Percentiles rank a stretch among this genome's conserved stretches.
phyloP scores from a whole-genome alignment of 2,797 vertebrate genomes.

The Eptatretus atami region DNA sequence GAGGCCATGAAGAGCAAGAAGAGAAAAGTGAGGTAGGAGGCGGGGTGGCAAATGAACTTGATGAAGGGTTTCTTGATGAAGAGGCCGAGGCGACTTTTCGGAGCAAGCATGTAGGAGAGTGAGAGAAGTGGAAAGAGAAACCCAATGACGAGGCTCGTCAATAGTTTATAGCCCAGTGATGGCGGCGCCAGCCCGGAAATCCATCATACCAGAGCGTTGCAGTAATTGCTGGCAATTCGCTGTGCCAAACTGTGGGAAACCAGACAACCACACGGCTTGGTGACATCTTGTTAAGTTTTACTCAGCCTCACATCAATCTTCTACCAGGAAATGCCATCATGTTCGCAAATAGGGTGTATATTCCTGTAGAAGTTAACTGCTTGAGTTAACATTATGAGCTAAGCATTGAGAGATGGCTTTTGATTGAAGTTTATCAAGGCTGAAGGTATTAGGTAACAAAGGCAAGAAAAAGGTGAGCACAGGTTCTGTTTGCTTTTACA shows the following conservation, averaged over 20 bases:
- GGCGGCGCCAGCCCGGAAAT: slow-evolving; percentile 73
- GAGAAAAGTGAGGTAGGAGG: slow-evolving; percentile 87
- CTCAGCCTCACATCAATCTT: no score
- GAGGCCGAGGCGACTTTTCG: slow-evolving; percentile 52
- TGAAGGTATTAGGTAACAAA: no score
- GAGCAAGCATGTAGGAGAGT: slow-evolving; percentile 52
- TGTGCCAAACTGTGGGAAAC: slow-evolving; percentile 46
- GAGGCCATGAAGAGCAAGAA: slow-evolving; percentile 68
- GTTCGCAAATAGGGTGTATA: no score
- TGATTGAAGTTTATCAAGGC: no score
- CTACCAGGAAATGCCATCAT: no score
- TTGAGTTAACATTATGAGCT: no score
- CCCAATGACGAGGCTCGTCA: slow-evolving; percentile 61
- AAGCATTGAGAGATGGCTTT: no score
- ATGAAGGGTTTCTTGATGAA: slow-evolving; percentile 94
- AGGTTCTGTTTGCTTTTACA: no score
- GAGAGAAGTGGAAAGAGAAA: slow-evolving; percentile 62
- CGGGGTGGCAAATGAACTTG: slow-evolving; percentile 97
- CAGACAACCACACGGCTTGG: slow-evolving; percentile 10
- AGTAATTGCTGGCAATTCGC: slow-evolving; percentile 88
- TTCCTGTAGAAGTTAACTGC: no score
- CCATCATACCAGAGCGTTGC: slow-evolving; percentile 88
- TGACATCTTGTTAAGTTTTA: no score
- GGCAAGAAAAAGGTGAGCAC: no score
- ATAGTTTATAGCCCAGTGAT: slow-evolving; percentile 75